These are phyloP conservation scores for Tetropium fuscum DNA, from an alignment of 2,888 invertebrate genomes.

Conservation along the genomic window DNA sequence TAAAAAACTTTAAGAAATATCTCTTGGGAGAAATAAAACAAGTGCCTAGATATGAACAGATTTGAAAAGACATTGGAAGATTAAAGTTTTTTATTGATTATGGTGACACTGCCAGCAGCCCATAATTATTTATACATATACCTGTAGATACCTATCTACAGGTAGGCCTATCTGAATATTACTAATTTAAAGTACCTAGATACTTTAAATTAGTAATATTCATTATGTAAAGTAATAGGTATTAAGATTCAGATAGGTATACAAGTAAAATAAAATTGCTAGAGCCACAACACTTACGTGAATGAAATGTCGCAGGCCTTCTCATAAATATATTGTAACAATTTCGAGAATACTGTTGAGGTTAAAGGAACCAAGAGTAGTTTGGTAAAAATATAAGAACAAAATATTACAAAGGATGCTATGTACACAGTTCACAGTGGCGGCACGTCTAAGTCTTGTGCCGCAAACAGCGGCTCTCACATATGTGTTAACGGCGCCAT, in stretches of 20 bases:
- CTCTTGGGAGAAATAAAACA: too few species aligned
- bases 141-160: too few species aligned
- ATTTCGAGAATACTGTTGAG: slow-evolving; percentile 57
- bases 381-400: slow-evolving; percentile 31
- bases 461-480: slow-evolving; percentile 70
- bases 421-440: slow-evolving; percentile 57
- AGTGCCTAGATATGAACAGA: too few species aligned
- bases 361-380: slow-evolving; percentile 58
- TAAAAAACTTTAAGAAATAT: slow-evolving; percentile 7
- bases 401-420: slow-evolving; percentile 18
- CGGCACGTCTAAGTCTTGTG: slow-evolving; percentile 64
- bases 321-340: slow-evolving; percentile 43
- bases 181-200: too few species aligned
- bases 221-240: too few species aligned
- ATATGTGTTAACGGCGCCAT: slow-evolving; percentile 74
- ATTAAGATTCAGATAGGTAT: too few species aligned
- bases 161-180: too few species aligned
- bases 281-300: slow-evolving; percentile 52
- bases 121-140: too few species aligned
- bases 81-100: too few species aligned
- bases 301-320: slow-evolving; percentile 39
- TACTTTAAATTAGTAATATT: too few species aligned
- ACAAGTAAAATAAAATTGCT: slow-evolving; percentile 36
- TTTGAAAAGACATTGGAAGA: too few species aligned
- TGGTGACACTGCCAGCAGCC: too few species aligned